Conservation (phyloP, 2,113 vertebrate species). For the Odocoileus hemionus region DNA sequence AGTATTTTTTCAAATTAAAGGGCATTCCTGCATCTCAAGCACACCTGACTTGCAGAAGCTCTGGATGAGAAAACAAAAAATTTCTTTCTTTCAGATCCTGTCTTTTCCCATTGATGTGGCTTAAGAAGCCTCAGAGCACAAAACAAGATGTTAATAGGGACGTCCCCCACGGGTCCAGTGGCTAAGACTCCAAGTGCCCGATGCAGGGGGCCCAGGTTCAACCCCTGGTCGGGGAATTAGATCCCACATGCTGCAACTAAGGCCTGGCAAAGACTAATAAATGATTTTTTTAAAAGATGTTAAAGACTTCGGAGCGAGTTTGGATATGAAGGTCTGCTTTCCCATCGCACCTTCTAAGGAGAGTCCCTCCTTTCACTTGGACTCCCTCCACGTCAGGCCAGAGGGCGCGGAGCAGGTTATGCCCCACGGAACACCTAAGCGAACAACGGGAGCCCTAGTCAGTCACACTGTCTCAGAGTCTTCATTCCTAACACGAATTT, state of each 20-base stretch:
- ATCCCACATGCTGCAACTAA: background rate
- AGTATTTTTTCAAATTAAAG: constrained; percentile 40
- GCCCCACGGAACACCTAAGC: background rate
- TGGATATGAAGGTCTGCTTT: background rate
- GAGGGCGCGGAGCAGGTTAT: background rate
- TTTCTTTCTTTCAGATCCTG: background rate
- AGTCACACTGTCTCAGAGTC: background rate
- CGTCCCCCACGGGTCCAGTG: background rate
- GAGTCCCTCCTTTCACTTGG: background rate
- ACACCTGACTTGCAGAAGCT: background rate
- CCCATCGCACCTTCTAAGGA: background rate
- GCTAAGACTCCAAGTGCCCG: background rate
- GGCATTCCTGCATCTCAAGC: constrained; percentile 35
- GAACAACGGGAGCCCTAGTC: background rate
- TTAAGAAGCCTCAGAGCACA: constrained; percentile 40
- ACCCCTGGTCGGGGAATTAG: background rate
- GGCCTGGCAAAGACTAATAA: background rate
- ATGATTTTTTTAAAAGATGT: background rate
- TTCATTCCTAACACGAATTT: background rate
- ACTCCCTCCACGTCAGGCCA: background rate
- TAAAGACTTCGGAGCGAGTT: background rate
- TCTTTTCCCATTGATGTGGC: constrained; percentile 5
- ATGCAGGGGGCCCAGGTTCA: background rate
- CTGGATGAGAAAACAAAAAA: background rate
- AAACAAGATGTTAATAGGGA: constrained; percentile 27